A percentile compares a stretch with the other conserved stretches of the same genome.
These are phyloP conservation scores for Guaruba guarouba DNA, from an alignment of 2,113 vertebrate genomes.

Conservation along the genomic window DNA sequence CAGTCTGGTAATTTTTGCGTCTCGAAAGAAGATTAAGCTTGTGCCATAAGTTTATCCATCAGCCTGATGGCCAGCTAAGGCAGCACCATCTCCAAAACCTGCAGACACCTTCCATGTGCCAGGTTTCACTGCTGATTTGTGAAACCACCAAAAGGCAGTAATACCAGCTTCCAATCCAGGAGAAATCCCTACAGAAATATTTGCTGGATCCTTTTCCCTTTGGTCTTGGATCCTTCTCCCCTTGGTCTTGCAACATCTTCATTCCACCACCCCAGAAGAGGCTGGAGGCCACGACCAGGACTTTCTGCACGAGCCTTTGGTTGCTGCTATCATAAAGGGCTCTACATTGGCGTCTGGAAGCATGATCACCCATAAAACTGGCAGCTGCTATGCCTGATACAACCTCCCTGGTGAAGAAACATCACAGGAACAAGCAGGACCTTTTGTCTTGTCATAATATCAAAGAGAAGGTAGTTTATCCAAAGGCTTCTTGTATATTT, in stretches of 20 bases:
- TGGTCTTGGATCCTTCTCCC: not conserved
- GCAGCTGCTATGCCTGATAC: not conserved
- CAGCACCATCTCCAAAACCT: not conserved
- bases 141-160: not conserved
- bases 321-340: not conserved
- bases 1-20: not conserved
- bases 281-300: not conserved
- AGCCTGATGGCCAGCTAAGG: not conserved
- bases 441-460: not conserved
- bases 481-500: not conserved
- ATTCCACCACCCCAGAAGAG: not conserved
- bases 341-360: not conserved
- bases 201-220: not conserved
- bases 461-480: not conserved
- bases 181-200: not conserved
- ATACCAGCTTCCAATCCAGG: not conserved
- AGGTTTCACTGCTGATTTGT: not conserved
- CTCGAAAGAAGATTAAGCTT: constrained; percentile 25
- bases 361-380: not conserved
- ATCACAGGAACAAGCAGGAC: not conserved
- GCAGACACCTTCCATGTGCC: not conserved
- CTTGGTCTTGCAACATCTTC: not conserved
- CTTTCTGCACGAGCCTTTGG: not conserved
- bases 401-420: not conserved
- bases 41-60: not conserved